Evolutionary conservation across 2,888 invertebrate species (phyloP).

Genomic region (Hybos culiciformis): DNA sequence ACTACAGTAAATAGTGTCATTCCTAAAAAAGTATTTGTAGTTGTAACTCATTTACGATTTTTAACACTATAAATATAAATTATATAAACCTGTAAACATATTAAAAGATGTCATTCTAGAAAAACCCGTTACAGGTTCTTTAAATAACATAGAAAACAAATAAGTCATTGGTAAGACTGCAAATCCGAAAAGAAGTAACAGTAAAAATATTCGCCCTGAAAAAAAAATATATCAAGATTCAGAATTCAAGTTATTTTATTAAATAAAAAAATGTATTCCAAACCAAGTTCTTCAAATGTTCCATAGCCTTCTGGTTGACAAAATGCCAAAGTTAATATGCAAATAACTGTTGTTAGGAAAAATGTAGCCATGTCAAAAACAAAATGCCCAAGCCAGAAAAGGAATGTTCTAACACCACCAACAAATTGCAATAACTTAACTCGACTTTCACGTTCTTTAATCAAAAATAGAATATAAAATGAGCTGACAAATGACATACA

Average conservation of each 20-base stretch:
- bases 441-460: no score
- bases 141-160: conserved; percentile 51
- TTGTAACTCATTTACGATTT: no score
- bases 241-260: no score
- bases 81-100: conserved; percentile 49
- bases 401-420: conserved; percentile 52
- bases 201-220: conserved; percentile 40
- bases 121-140: conserved; percentile 60
- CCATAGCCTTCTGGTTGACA: conserved; percentile 48
- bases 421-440: conserved; percentile 65
- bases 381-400: conserved; percentile 58
- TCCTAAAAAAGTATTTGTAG: no score
- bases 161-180: conserved; percentile 61
- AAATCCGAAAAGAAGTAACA: conserved; percentile 56
- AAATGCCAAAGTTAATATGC: conserved; percentile 46
- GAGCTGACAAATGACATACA: conserved; percentile 56
- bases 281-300: conserved; percentile 20
- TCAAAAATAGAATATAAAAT: conserved; percentile 50
- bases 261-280: no score
- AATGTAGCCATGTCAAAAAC: conserved; percentile 43
- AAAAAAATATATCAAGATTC: no score
- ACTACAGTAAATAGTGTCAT: no score
- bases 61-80: no score
- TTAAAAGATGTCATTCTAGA: conserved; percentile 58
- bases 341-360: conserved; percentile 50